Base-by-base conservation (phyloP, 2,113 vertebrate species). In the Mola mola region DNA sequence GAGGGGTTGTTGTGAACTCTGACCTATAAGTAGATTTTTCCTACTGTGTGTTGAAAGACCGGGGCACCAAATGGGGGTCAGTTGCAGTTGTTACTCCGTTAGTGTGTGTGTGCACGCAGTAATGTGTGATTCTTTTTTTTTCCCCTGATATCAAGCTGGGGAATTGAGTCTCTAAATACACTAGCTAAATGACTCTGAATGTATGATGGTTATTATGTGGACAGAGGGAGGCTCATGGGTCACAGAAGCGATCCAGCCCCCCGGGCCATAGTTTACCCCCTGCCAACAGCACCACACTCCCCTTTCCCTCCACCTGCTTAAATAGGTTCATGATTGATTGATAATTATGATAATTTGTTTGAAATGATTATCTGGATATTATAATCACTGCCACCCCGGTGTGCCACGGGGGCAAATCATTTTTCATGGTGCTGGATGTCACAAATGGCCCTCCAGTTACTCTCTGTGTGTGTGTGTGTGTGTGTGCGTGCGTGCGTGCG, bases 301-400 rank as follows among this genome's bases (percentile, higher is more conserved):
- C 63, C 60, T 55, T 13, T 53, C 53, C 41, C 49, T 56, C 59
- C 64, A 57, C 83, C 90, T 86, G 86, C 93, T 91, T 90, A 65
- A 88, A 57, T 83, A 40, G 83, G 41, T 59, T 85, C 91, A 92
- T 94, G 95, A 97, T 94, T 92, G 96, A 97, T 95, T 93, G 94
- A 95, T 95, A 94, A 95, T 96, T 94, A 96, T 93, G 93, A 94
- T 96, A 93, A 98, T 96, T 94, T 93, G 93, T 93, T 93, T 92
- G 84, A 94, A 94, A 95, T 96, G 93, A 95, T 96, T 93, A 94
- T 95, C 90, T 94, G 94, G 93, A 91, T 92, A 93, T 95, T 94
- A 94, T 89, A 92, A 90, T 90, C 85, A 66, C 64, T 64, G 91
- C 71, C 86, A 84, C 84, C 85, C 91, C 86, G 72, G 19, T 83